These are phyloP conservation scores for Meloidogyne floridensis DNA, from an alignment of 1,140 invertebrate species.

Conservation along the genomic window DNA sequence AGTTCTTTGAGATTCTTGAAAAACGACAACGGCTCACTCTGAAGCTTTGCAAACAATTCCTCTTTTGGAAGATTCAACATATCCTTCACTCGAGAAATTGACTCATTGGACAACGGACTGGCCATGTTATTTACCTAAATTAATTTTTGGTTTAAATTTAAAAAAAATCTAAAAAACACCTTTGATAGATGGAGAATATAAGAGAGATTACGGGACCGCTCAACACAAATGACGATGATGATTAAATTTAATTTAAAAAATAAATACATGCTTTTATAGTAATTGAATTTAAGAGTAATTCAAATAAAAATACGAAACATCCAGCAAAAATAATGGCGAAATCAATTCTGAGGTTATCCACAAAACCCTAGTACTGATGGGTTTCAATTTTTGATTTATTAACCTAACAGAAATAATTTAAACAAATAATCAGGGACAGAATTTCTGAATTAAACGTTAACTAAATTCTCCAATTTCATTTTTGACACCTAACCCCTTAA, in stretches of 20 bases:
- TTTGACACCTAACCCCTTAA: too few relatives aligned
- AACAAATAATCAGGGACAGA: too few relatives aligned
- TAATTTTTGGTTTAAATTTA: neutral
- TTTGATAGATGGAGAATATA: too few relatives aligned
- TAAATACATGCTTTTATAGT: neutral
- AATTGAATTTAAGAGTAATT: neutral
- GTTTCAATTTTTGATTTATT: too few relatives aligned
- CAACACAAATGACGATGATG: neutral
- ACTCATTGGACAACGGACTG: neutral
- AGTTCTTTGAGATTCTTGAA: conserved; percentile 4
- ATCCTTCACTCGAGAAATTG: neutral
- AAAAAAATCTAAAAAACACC: neutral
- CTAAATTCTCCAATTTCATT: too few relatives aligned
- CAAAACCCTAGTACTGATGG: too few relatives aligned
- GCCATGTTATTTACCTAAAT: neutral
- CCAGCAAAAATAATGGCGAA: too few relatives aligned
- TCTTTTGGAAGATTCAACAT: neutral
- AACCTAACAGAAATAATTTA: too few relatives aligned
- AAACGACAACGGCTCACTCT: neutral
- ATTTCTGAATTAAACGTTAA: too few relatives aligned
- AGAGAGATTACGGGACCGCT: too few relatives aligned
- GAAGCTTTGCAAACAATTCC: neutral
- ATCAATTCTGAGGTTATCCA: too few relatives aligned
- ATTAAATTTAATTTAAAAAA: neutral
- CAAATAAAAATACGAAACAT: too few relatives aligned